phyloP scores from a whole-genome alignment of 2,113 vertebrate species.

The Channa argus region DNA sequence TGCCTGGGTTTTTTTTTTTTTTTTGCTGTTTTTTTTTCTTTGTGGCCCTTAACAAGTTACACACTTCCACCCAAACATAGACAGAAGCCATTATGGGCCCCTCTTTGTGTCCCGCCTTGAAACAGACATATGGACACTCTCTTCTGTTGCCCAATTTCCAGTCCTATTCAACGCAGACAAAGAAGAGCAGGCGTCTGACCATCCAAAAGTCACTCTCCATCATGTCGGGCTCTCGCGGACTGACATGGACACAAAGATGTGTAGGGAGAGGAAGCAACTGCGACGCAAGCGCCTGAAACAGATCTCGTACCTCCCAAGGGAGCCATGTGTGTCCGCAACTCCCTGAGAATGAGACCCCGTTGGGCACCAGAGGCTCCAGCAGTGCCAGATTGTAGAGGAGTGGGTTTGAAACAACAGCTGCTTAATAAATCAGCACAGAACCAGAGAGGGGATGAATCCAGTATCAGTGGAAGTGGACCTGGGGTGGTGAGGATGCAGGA shows the following conservation, averaged over 20 bases:
- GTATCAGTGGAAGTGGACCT: slow-evolving; percentile 17
- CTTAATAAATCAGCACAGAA: slow-evolving; percentile 60
- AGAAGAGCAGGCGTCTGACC: slow-evolving; percentile 61
- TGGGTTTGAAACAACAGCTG: slow-evolving; percentile 71
- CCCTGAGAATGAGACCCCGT: slow-evolving; percentile 24
- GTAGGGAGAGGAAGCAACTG: slow-evolving; percentile 33
- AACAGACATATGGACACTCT: slow-evolving; percentile 76
- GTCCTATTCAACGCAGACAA: slow-evolving; percentile 72
- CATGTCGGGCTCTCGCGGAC: slow-evolving; percentile 67
- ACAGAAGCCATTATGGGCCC: slow-evolving; percentile 49
- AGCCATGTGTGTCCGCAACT: slow-evolving; percentile 53
- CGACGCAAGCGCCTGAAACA: slow-evolving; percentile 44
- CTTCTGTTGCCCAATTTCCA: slow-evolving; percentile 69
- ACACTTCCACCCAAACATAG: slow-evolving; percentile 55
- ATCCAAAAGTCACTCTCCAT: slow-evolving; percentile 77
- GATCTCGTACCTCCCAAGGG: slow-evolving; percentile 50
- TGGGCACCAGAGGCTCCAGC: slow-evolving; percentile 36
- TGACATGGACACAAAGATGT: slow-evolving; percentile 80
- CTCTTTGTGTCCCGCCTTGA: slow-evolving; percentile 63
- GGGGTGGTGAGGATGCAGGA: neutral
- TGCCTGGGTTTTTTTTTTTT: slow-evolving; percentile 58
- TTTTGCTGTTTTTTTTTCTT: slow-evolving; percentile 50
- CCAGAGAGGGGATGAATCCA: slow-evolving; percentile 28
- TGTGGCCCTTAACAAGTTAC: slow-evolving; percentile 67
- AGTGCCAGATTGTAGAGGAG: slow-evolving; percentile 63